Evolutionary conservation across 2,113 vertebrate genomes (phyloP).

Genomic region (Bagarius yarrelli): DNA sequence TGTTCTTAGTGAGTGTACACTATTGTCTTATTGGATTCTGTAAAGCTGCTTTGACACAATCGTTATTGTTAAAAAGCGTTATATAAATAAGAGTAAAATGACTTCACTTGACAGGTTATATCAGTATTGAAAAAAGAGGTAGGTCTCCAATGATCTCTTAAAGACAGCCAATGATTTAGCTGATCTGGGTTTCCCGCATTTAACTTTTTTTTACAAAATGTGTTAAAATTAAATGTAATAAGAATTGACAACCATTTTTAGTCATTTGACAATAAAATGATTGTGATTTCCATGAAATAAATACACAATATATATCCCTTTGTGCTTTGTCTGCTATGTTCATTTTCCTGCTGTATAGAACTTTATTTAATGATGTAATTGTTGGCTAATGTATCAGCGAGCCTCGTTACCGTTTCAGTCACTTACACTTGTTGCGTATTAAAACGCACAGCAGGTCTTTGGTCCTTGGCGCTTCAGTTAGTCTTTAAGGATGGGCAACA

Average conservation of each 20-base stretch:
- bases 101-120: too few species aligned
- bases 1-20: too few species aligned
- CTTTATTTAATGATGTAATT: not conserved
- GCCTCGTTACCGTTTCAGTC: not conserved
- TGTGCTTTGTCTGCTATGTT: too few species aligned
- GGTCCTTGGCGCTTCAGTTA: constrained; percentile 49
- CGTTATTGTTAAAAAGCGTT: too few species aligned
- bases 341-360: not conserved
- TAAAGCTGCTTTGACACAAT: too few species aligned
- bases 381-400: not conserved
- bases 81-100: too few species aligned
- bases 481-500: constrained; percentile 64
- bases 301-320: not conserved
- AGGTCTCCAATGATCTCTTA: too few species aligned
- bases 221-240: not conserved
- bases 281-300: not conserved
- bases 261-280: not conserved
- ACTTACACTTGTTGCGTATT: not conserved
- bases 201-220: too few species aligned
- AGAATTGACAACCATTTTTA: not conserved
- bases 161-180: too few species aligned
- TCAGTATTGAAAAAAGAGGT: too few species aligned
- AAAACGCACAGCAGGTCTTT: not conserved
- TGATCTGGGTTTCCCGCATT: too few species aligned
- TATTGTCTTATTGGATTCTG: too few species aligned